Conservation (phyloP, 2,888 invertebrate genomes). For the Rotaria macrura region DNA sequence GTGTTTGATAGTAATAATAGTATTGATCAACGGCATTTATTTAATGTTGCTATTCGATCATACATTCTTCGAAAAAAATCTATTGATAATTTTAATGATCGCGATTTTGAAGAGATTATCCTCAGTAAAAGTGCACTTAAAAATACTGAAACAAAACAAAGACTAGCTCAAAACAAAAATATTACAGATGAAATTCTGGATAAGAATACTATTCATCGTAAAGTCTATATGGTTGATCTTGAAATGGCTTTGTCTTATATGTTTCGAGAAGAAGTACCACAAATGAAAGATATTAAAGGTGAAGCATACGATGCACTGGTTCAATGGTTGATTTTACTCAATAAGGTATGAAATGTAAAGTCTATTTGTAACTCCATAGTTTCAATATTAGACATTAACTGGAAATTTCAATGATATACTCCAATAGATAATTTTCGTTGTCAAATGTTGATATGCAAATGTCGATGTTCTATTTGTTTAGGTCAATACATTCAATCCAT, state of each 20-base stretch:
- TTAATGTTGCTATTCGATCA: not conserved
- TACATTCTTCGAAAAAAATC: not conserved
- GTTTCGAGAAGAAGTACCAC: constrained; percentile 70
- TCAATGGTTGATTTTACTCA: not conserved
- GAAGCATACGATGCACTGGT: constrained; percentile 62
- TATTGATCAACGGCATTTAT: not conserved
- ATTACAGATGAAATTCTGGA: not conserved
- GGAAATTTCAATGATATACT: too few relatives aligned
- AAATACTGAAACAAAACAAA: not conserved
- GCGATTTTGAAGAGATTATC: not conserved
- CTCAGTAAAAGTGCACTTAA: not conserved
- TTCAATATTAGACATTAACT: too few relatives aligned
- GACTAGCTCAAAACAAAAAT: not conserved
- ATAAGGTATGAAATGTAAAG: not conserved
- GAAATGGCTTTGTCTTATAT: constrained; percentile 74
- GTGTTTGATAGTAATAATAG: too few relatives aligned
- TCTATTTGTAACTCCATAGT: not conserved
- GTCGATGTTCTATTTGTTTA: too few relatives aligned
- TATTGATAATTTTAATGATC: not conserved
- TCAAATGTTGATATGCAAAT: too few relatives aligned
- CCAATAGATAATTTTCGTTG: too few relatives aligned
- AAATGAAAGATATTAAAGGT: constrained; percentile 60
- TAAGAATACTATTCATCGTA: not conserved
- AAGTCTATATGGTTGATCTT: constrained; percentile 71
- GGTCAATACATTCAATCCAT: too few relatives aligned